These are phyloP conservation scores for Drosophila oshimai DNA, from an alignment of 1,140 invertebrate genomes.

Conservation along the genomic window DNA sequence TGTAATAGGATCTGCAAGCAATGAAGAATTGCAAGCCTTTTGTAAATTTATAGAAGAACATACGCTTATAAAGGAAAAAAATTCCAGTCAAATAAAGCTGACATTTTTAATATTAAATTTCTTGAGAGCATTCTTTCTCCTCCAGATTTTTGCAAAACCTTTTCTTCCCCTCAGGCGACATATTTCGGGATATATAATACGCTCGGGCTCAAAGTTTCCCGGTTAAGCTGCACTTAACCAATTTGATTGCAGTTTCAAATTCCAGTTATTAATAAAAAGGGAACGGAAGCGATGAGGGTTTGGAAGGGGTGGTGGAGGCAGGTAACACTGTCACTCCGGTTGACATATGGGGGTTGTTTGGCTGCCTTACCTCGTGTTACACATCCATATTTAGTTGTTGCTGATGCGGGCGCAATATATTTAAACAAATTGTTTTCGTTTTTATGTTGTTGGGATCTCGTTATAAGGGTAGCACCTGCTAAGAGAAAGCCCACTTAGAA, in stretches of 20 bases:
- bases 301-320: background rate
- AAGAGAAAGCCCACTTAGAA: slow-evolving; percentile 10
- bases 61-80: too few species aligned
- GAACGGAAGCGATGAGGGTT: background rate
- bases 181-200: slow-evolving; percentile 49
- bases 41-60: too few species aligned
- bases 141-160: background rate
- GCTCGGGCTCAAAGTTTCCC: slow-evolving; percentile 11
- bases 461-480: slow-evolving; percentile 75
- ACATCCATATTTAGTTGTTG: slow-evolving; percentile 47
- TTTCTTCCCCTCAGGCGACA: slow-evolving; percentile 24
- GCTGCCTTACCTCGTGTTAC: slow-evolving; percentile 9
- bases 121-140: background rate
- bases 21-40: too few species aligned
- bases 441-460: slow-evolving; percentile 25
- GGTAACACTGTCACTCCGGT: slow-evolving; percentile 48
- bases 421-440: slow-evolving; percentile 71
- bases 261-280: slow-evolving; percentile 57
- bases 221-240: slow-evolving; percentile 37
- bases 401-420: slow-evolving; percentile 70
- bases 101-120: background rate
- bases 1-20: too few species aligned
- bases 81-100: too few species aligned
- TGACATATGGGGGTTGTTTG: slow-evolving; percentile 49
- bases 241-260: slow-evolving; percentile 66